Percentiles rank a stretch among this genome's conserved stretches.
phyloP scores from a whole-genome alignment of 2,888 invertebrate species.

The Cephus runcator region DNA sequence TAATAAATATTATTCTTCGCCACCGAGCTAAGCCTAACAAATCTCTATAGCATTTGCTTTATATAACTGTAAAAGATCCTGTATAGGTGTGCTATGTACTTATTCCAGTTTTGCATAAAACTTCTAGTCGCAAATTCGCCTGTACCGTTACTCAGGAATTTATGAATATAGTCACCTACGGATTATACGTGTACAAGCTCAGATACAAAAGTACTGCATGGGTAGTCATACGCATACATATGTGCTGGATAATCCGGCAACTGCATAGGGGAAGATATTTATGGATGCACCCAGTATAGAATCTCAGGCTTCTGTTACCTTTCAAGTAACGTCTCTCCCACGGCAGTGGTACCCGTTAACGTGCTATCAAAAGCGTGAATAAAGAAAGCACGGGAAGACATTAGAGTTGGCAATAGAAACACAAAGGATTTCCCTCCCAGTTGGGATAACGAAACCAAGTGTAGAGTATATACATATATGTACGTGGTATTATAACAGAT shows the following conservation, averaged over 20 bases:
- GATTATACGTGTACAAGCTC: neutral
- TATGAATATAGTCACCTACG: neutral
- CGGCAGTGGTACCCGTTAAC: neutral
- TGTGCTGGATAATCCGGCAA: neutral
- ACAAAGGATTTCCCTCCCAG: neutral
- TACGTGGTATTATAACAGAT: neutral
- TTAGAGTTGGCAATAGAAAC: neutral
- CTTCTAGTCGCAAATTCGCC: neutral
- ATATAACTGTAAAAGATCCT: neutral
- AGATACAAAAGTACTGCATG: neutral
- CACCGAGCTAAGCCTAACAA: neutral
- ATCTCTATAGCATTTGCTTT: neutral
- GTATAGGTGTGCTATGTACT: neutral
- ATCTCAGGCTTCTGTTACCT: conserved; percentile 21
- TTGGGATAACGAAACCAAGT: neutral
- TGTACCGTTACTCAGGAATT: neutral
- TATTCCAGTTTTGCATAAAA: neutral
- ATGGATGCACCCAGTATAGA: conserved; percentile 29
- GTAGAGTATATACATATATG: neutral
- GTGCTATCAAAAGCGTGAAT: neutral
- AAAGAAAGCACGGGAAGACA: neutral
- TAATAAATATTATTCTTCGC: neutral
- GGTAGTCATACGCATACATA: neutral
- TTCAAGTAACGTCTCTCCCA: neutral
- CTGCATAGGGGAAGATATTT: conserved; percentile 25